These are phyloP conservation scores for Choloepus hoffmanni DNA, from an alignment of 2,113 vertebrate genomes.

Conservation along the genomic window DNA sequence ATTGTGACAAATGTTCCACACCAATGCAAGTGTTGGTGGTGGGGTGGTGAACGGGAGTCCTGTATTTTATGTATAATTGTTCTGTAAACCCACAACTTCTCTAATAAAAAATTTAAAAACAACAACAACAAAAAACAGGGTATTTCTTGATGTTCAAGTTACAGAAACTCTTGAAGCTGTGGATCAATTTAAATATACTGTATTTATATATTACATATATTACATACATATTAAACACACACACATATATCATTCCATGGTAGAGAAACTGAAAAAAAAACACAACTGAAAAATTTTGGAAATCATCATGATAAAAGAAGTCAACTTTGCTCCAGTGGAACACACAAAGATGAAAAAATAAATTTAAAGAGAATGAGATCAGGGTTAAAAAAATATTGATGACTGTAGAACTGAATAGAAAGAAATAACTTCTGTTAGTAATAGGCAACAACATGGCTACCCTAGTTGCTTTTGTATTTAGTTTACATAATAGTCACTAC, in stretches of 20 bases:
- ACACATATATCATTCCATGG: background rate
- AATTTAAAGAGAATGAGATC: background rate
- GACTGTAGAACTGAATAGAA: background rate
- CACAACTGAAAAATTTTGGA: background rate
- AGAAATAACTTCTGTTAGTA: background rate
- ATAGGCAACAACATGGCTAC: background rate
- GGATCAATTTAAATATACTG: background rate
- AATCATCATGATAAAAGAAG: background rate
- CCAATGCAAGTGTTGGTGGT: no score
- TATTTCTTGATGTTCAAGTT: constrained; percentile 8
- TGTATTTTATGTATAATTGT: no score
- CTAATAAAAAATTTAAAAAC: no score
- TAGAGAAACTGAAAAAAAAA: background rate
- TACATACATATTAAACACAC: background rate
- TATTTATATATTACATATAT: constrained; percentile 18
- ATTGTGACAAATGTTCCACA: no score
- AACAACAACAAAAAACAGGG: background rate
- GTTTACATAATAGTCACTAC: background rate
- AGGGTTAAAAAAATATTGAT: background rate
- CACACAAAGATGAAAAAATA: background rate
- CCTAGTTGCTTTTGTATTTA: background rate
- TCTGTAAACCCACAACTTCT: no score
- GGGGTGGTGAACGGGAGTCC: no score
- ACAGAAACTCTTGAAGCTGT: background rate
- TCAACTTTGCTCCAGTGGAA: background rate